These are phyloP conservation scores for Sula dactylatra DNA, from an alignment of 2,113 vertebrate species.

Conservation along the genomic window DNA sequence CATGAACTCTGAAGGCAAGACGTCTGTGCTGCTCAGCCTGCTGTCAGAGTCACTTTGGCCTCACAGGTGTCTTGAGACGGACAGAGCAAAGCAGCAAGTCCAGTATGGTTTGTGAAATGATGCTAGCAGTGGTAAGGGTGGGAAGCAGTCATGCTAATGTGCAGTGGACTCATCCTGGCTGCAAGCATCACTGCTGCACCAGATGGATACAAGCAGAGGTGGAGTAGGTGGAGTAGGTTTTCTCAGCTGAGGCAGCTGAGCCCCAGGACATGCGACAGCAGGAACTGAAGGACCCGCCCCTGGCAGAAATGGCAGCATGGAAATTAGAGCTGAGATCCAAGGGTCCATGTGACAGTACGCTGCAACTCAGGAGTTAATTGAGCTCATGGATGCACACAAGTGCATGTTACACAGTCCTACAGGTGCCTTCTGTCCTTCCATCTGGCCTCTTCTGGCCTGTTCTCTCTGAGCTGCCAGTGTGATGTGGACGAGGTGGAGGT, in stretches of 20 bases:
- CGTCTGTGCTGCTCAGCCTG: not conserved
- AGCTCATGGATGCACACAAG: fast-evolving
- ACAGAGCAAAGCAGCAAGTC: not conserved
- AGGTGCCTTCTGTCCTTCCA: not conserved
- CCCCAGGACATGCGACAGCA: not conserved
- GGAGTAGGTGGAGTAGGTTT: not conserved
- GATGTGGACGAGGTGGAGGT: not conserved
- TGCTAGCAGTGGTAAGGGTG: not conserved
- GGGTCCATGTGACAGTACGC: fast-evolving
- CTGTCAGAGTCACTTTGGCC: not conserved
- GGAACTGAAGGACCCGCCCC: not conserved
- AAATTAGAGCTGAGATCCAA: not conserved
- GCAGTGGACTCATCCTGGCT: not conserved
- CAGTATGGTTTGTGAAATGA: not conserved
- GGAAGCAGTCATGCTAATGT: not conserved
- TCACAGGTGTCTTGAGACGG: not conserved
- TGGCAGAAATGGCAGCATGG: not conserved
- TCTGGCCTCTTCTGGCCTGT: not conserved
- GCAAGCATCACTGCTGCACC: not conserved
- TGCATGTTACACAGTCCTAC: not conserved
- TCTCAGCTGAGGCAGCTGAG: not conserved
- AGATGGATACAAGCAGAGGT: not conserved
- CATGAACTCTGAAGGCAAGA: not conserved
- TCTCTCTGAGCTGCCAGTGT: not conserved
- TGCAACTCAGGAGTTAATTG: not conserved